Evolutionary conservation across 2,797 vertebrate genomes (phyloP), one percentile per base, ranked within the genome.

Genomic region (Dendrocincla fuliginosa): DNA sequence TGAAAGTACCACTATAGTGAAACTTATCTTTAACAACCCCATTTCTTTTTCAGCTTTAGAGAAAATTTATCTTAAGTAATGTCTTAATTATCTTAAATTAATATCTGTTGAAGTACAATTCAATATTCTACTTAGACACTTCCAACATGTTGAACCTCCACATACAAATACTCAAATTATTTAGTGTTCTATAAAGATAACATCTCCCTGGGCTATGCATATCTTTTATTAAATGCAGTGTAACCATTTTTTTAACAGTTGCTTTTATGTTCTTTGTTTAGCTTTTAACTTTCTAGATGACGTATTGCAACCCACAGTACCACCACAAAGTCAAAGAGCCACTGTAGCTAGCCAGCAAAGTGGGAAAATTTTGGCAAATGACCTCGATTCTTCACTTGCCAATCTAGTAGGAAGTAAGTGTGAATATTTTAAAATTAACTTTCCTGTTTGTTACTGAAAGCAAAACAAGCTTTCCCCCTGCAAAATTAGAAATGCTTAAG

Each of bases 321-420:
- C 98, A 53, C 92, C 97, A 61, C 98, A 99, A 96, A 97, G 52
- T 93, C 98, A 97, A 78, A 98, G 94, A 93, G 95, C 97, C 55
- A 65, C 97, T 87, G 96, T 95, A 98, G 76, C 96, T 86, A 97
- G 91, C 90, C 98, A 98, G 96, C 97, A 95, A 14, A 98, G 97
- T 49, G 98, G 98, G 65, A 98, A 98, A 97, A 97, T 98, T 92
- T 95, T 98, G 83, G 98, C 98, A 96, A 98, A 98, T 53, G 98
- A 99, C 97, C 98, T 99, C 0, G 98, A 99, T 97, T 98, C 98
- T 28, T 99, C 99, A 86, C 98, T 99, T 97, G 98, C 98, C 92
- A 99, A 98, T 97, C 98, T 99, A 64, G 98, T 99, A 78, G 98
- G 98, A 98, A 99, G 99, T 99, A 97, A 98, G 98, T 98, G 47